Percentiles rank a stretch among this genome's conserved stretches.
These are phyloP conservation scores for Nibea coibor DNA, from an alignment of 2,113 vertebrate genomes.

Conservation along the genomic window DNA sequence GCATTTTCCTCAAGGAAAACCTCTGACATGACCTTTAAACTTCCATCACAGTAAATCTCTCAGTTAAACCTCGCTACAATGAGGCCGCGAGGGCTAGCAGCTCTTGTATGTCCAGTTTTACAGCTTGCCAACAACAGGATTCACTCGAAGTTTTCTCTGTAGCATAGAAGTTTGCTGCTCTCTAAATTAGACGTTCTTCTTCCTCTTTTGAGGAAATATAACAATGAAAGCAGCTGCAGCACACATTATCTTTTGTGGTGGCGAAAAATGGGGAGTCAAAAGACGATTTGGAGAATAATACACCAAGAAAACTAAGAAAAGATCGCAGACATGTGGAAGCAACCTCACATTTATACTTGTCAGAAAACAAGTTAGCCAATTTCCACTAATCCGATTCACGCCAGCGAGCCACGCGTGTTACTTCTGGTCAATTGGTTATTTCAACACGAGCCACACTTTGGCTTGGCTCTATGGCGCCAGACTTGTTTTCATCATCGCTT, in stretches of 20 bases:
- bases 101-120: not conserved
- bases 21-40: not conserved
- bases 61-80: not conserved
- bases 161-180: not conserved
- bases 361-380: too few species aligned
- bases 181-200: not conserved
- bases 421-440: too few species aligned
- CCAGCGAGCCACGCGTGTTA: too few species aligned
- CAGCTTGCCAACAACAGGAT: not conserved
- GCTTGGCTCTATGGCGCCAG: too few species aligned
- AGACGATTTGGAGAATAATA: too few species aligned
- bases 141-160: not conserved
- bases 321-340: too few species aligned
- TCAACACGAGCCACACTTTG: too few species aligned
- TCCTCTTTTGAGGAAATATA: constrained; percentile 11
- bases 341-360: too few species aligned
- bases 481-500: too few species aligned
- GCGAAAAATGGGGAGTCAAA: too few species aligned
- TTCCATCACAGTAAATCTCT: constrained; percentile 1
- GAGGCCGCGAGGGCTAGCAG: constrained; percentile 2
- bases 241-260: constrained; percentile 10
- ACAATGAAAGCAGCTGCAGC: not conserved
- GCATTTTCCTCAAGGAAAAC: not conserved
- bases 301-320: too few species aligned
- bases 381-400: too few species aligned